These are phyloP conservation scores for Melanostigma gelatinosum DNA, from an alignment of 2,113 vertebrate species.

Conservation along the genomic window DNA sequence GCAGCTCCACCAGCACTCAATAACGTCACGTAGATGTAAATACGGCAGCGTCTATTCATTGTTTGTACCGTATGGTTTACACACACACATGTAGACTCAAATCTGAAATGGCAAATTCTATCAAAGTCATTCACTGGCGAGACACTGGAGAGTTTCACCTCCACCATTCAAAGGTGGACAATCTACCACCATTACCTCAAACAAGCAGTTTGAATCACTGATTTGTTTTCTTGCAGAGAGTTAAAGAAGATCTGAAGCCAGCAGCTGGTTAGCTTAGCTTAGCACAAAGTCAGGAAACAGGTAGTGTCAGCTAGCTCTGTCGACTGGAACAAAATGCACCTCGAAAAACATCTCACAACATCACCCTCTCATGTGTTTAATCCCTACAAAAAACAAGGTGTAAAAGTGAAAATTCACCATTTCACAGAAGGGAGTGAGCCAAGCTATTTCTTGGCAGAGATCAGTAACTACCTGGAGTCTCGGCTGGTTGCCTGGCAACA, in stretches of 20 bases:
- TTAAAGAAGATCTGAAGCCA: neutral
- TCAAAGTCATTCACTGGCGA: neutral
- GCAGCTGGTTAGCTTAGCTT: neutral
- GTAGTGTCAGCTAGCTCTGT: neutral
- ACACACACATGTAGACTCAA: too few relatives aligned
- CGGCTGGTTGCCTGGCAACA: neutral
- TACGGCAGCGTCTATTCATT: too few relatives aligned
- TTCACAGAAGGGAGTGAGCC: neutral
- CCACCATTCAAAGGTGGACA: neutral
- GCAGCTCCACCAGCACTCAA: too few relatives aligned
- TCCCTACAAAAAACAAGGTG: neutral
- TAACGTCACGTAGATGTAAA: too few relatives aligned
- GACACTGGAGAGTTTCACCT: neutral
- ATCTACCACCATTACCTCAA: neutral
- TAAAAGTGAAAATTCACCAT: neutral
- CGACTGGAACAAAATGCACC: neutral
- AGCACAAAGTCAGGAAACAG: neutral
- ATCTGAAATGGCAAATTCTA: neutral
- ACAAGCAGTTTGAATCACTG: neutral
- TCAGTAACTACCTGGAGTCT: neutral
- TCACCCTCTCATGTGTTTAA: neutral
- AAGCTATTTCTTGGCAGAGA: neutral
- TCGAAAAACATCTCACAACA: neutral
- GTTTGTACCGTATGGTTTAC: too few relatives aligned
- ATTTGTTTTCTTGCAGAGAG: neutral